Percentiles rank a stretch among this genome's conserved stretches.
Conservation (phyloP, 2,113 vertebrate species). For the Mixornis gularis region DNA sequence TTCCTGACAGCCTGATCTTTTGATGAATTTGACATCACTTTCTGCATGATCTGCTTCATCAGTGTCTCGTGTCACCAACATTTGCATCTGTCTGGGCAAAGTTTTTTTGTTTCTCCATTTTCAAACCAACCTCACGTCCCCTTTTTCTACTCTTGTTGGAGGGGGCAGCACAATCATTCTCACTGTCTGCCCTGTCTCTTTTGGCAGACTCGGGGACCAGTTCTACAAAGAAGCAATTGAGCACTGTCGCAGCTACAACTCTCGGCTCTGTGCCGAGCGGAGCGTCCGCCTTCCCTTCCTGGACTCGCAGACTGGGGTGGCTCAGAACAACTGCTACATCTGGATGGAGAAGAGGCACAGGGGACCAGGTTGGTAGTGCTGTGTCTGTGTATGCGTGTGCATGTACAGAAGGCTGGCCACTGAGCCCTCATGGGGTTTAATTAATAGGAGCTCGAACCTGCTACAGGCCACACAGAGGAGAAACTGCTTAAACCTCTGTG, state of each 20-base stretch:
- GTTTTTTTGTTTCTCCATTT: neutral
- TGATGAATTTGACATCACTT: neutral
- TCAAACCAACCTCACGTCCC: neutral
- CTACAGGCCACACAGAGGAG: constrained; percentile 23
- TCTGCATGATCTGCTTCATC: neutral
- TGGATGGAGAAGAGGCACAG: constrained; percentile 98
- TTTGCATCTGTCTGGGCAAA: neutral
- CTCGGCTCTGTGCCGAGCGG: constrained; percentile 91
- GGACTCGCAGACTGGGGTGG: constrained; percentile 94
- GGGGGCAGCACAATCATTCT: neutral
- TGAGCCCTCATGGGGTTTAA: constrained; percentile 34
- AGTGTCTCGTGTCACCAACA: neutral
- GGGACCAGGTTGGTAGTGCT: constrained; percentile 80
- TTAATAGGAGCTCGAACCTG: constrained; percentile 33
- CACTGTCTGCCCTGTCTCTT: neutral
- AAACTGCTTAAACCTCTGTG: constrained; percentile 42
- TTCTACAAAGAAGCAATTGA: constrained; percentile 98
- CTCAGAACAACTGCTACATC: constrained; percentile 99
- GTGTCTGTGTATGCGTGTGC: neutral
- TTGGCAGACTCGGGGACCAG: constrained; percentile 89
- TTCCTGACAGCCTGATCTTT: neutral
- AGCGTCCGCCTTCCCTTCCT: constrained; percentile 95
- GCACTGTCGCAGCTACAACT: constrained; percentile 96
- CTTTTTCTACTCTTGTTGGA: neutral
- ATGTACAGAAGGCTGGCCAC: neutral